These are phyloP conservation scores for Cataglyphis cursor DNA, from an alignment of 2,888 invertebrate genomes.

Conservation along the genomic window DNA sequence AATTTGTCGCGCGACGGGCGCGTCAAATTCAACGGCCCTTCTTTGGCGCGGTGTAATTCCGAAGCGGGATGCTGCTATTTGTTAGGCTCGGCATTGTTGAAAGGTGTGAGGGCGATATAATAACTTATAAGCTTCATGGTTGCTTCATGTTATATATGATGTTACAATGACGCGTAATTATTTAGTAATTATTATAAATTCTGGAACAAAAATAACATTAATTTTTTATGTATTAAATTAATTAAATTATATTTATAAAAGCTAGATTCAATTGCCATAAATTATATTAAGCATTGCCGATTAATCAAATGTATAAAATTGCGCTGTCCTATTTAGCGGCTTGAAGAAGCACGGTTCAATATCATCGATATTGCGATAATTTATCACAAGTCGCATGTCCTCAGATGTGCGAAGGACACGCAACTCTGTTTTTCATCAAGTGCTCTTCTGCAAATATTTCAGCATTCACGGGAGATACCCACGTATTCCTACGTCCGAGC, in stretches of 20 bases:
- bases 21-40: constrained; percentile 20
- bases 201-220: background rate
- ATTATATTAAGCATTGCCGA: background rate
- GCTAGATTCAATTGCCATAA: background rate
- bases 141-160: background rate
- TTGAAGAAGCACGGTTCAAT: background rate
- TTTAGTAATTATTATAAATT: background rate
- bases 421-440: background rate
- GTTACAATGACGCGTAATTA: background rate
- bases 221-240: background rate
- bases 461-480: background rate
- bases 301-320: constrained; percentile 20
- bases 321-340: background rate
- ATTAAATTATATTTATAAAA: background rate
- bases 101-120: background rate
- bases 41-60: constrained; percentile 34
- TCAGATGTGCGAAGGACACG: background rate
- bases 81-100: constrained; percentile 1
- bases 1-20: constrained; percentile 43
- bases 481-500: background rate
- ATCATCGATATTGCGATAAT: background rate
- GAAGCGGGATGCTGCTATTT: constrained; percentile 5
- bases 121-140: background rate
- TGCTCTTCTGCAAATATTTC: background rate
- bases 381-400: constrained; percentile 3